Percentiles rank a stretch among this genome's conserved stretches.
Evolutionary conservation across 2,888 invertebrate species (phyloP).

Genomic region (Agrochola lota): DNA sequence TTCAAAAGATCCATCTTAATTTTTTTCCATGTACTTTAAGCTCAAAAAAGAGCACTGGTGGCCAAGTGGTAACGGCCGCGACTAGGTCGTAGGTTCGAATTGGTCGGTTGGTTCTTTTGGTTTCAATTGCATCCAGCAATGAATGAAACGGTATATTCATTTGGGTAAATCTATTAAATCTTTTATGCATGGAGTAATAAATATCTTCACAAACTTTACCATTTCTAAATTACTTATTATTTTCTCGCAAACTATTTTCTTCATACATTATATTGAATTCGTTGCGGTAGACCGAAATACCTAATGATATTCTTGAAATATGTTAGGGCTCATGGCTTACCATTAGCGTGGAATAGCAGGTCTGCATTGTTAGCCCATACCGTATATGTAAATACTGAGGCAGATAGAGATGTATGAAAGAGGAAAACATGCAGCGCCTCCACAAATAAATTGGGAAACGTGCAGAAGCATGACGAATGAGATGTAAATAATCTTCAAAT

Average conservation of each 20-base stretch:
- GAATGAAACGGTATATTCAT: not conserved
- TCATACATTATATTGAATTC: slow-evolving; percentile 13
- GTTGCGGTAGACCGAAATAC: not conserved
- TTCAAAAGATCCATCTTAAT: not conserved
- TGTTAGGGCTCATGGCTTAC: slow-evolving; percentile 5
- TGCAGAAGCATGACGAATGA: not conserved
- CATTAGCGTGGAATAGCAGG: not conserved
- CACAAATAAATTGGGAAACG: not conserved
- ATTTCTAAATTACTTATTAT: not conserved
- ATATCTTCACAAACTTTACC: not conserved
- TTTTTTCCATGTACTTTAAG: too few relatives aligned
- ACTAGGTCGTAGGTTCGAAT: too few relatives aligned
- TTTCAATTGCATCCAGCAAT: too few relatives aligned
- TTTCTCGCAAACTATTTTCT: slow-evolving; percentile 10
- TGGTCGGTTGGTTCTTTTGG: too few relatives aligned
- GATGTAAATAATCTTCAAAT: not conserved
- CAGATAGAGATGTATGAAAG: not conserved
- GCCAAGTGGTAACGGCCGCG: too few relatives aligned
- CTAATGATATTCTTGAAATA: slow-evolving; percentile 16
- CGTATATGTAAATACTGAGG: not conserved
- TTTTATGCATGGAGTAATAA: not conserved
- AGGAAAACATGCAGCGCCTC: not conserved
- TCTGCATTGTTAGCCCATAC: not conserved
- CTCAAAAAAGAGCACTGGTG: too few relatives aligned
- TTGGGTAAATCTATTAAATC: not conserved